These are phyloP conservation scores for Pristiophorus japonicus DNA, from an alignment of 2,113 vertebrate species.

Conservation along the genomic window DNA sequence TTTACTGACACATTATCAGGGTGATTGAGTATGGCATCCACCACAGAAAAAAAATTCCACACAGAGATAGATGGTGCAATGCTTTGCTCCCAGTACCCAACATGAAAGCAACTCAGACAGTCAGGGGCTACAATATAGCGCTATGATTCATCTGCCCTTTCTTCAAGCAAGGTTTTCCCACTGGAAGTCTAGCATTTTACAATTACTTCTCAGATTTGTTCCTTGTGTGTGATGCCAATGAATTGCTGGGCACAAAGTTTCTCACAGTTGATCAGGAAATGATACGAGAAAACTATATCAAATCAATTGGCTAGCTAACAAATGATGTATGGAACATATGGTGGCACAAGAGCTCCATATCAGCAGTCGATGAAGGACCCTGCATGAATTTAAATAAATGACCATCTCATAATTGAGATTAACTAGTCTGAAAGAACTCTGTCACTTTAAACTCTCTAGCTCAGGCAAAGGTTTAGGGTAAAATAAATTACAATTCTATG, in stretches of 20 bases:
- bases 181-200: background rate
- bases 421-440: background rate
- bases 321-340: background rate
- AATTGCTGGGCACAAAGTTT: background rate
- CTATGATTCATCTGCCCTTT: background rate
- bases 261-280: background rate
- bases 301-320: background rate
- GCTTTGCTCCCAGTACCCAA: background rate
- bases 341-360: background rate
- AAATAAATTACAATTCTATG: background rate
- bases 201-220: background rate
- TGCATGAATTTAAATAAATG: background rate
- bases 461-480: background rate
- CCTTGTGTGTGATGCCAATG: background rate
- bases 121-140: background rate
- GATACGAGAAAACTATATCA: background rate
- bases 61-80: background rate
- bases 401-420: background rate
- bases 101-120: background rate
- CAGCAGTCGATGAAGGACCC: background rate
- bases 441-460: background rate
- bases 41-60: background rate
- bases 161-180: background rate
- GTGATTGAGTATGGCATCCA: background rate
- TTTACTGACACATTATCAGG: background rate